A percentile compares a stretch with the other conserved stretches of the same genome.
Evolutionary conservation across 2,888 invertebrate genomes (phyloP).

Genomic region (Poecilus cupreus): DNA sequence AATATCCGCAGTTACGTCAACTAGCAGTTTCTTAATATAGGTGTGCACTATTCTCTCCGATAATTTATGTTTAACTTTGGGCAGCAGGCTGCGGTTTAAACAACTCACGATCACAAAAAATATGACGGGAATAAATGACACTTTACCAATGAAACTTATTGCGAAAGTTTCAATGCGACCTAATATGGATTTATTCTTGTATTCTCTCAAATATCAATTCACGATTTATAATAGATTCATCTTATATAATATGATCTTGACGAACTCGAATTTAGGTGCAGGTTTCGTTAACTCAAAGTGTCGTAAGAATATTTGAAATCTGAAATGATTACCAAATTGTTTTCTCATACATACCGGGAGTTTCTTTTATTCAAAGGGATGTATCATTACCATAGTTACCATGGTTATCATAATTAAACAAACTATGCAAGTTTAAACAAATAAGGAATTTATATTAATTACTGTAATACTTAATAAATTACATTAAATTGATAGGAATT

Average conservation of each 20-base stretch:
- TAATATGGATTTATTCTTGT: conserved; percentile 19
- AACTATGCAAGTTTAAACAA: too few species aligned
- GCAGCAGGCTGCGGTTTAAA: background rate
- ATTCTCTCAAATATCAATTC: background rate
- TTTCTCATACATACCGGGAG: too few species aligned
- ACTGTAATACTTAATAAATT: too few species aligned
- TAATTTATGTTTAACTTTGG: background rate
- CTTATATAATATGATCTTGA: conserved; percentile 1
- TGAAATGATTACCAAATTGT: too few species aligned
- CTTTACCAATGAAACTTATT: background rate
- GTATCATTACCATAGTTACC: too few species aligned
- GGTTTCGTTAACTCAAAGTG: background rate
- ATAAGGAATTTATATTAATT: too few species aligned
- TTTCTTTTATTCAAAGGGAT: too few species aligned
- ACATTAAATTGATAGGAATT: too few species aligned
- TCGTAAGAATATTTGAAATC: conserved; percentile 17
- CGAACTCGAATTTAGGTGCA: background rate
- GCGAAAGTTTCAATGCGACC: background rate
- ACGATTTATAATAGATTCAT: conserved; percentile 32
- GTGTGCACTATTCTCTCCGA: conserved; percentile 13
- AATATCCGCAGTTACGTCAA: conserved; percentile 46
- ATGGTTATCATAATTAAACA: too few species aligned
- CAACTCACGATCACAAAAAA: conserved; percentile 9
- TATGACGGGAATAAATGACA: conserved; percentile 23
- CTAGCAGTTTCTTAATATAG: conserved; percentile 40